Conservation (phyloP, 2,888 invertebrate species). For the Eupithecia subfuscata region DNA sequence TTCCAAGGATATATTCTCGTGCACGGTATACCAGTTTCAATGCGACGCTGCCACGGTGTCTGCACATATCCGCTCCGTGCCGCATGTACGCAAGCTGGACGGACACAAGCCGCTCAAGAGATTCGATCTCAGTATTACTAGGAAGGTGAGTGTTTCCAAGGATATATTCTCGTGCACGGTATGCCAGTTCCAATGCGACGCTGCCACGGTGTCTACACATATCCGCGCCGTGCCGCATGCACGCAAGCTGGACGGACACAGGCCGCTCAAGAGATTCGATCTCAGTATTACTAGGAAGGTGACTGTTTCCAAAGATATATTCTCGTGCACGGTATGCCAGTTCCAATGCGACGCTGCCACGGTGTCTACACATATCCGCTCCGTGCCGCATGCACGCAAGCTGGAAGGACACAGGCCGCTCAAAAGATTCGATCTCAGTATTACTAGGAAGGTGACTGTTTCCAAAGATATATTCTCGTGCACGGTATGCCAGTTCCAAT, state of each 20-base stretch:
- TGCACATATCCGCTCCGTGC: neutral
- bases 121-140: constrained; percentile 53
- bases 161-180: constrained; percentile 10
- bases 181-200: constrained; percentile 18
- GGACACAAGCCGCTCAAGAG: constrained; percentile 30
- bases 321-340: constrained; percentile 18
- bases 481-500: constrained; percentile 18
- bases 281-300: constrained; percentile 57
- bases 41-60: neutral
- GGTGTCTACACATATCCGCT: neutral
- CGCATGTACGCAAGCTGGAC: constrained; percentile 17
- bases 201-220: neutral
- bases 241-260: constrained; percentile 17
- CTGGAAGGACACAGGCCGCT: constrained; percentile 26
- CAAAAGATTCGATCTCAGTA: constrained; percentile 49
- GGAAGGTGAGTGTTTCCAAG: constrained; percentile 51
- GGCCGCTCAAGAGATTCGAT: constrained; percentile 45
- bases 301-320: constrained; percentile 30
- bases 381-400: neutral
- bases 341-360: constrained; percentile 1
- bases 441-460: constrained; percentile 54
- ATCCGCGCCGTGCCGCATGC: neutral
- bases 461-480: constrained; percentile 20
- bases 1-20: constrained; percentile 18
- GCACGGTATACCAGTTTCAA: constrained; percentile 18